Evolutionary conservation across 1,140 invertebrate species (phyloP).

Genomic region (Cydia splendana): DNA sequence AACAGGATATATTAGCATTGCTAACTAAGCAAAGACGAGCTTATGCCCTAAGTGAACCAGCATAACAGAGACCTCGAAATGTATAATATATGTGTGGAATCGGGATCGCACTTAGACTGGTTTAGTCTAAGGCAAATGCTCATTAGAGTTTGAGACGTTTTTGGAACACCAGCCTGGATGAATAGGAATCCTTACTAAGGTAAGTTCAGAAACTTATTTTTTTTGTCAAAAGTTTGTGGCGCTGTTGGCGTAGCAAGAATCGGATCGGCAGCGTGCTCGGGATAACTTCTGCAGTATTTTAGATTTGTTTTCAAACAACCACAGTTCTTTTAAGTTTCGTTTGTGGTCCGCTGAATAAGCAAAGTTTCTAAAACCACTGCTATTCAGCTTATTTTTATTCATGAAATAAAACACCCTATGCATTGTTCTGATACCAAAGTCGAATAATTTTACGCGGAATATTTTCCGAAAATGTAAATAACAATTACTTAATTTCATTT

Average conservation of each 20-base stretch:
- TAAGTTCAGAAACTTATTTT: conserved; percentile 22
- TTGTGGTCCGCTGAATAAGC: neutral
- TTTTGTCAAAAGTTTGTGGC: neutral
- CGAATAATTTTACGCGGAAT: neutral
- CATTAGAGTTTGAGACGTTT: too few relatives aligned
- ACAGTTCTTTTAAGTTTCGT: neutral
- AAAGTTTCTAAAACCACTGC: conserved; percentile 1
- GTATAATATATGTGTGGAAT: neutral
- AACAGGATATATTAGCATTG: neutral
- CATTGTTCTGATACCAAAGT: neutral
- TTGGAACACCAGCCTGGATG: neutral
- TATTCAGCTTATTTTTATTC: conserved; percentile 6
- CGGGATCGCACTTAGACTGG: neutral
- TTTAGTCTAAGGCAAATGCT: neutral
- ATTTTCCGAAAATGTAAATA: neutral
- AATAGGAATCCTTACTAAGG: conserved; percentile 14
- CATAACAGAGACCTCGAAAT: neutral
- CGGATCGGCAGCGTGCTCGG: neutral
- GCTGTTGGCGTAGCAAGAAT: conserved; percentile 10
- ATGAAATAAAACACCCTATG: neutral
- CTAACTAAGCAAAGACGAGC: neutral
- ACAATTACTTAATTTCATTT: neutral
- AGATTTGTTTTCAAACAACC: conserved; percentile 24
- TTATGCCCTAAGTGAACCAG: neutral
- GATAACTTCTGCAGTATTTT: conserved; percentile 9